phyloP scores from a whole-genome alignment of 2,888 invertebrate species.

The Pseudococcus viburni region DNA sequence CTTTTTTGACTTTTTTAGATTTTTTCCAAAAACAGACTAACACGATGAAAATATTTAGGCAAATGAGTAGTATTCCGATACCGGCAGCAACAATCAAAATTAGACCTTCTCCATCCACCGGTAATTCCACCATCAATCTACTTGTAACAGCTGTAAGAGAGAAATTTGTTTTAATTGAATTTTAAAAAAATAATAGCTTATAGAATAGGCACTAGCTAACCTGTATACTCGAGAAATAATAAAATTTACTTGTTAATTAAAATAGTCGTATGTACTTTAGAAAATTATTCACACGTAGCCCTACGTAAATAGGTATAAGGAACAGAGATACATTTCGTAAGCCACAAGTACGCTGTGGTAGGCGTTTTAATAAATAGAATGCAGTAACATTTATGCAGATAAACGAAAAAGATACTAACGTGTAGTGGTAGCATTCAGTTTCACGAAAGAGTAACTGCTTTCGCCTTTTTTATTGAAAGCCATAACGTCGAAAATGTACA shows the following conservation, averaged over 20 bases:
- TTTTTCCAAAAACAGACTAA: not conserved
- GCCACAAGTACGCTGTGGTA: not conserved
- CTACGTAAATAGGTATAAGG: too few relatives aligned
- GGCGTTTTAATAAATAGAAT: not conserved
- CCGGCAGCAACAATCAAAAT: conserved; percentile 35
- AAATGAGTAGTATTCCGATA: conserved; percentile 41
- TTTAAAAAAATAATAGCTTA: too few relatives aligned
- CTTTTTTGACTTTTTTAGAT: conserved; percentile 51
- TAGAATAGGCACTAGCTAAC: too few relatives aligned
- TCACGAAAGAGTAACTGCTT: conserved; percentile 81
- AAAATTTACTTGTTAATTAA: too few relatives aligned
- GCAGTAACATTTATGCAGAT: conserved; percentile 12
- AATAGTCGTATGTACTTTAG: too few relatives aligned
- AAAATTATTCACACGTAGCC: too few relatives aligned
- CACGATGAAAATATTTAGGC: conserved; percentile 37
- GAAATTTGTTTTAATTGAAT: not conserved
- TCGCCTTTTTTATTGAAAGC: conserved; percentile 89
- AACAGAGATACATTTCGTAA: not conserved
- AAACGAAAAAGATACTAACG: conserved; percentile 35
- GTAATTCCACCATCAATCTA: not conserved
- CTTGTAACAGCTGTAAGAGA: not conserved
- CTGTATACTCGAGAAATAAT: too few relatives aligned
- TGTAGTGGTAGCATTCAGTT: conserved; percentile 33
- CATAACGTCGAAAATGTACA: conserved; percentile 93
- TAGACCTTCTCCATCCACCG: conserved; percentile 50